Evolutionary conservation across 2,888 invertebrate genomes (phyloP).

Genomic region (Latheticus oryzae): DNA sequence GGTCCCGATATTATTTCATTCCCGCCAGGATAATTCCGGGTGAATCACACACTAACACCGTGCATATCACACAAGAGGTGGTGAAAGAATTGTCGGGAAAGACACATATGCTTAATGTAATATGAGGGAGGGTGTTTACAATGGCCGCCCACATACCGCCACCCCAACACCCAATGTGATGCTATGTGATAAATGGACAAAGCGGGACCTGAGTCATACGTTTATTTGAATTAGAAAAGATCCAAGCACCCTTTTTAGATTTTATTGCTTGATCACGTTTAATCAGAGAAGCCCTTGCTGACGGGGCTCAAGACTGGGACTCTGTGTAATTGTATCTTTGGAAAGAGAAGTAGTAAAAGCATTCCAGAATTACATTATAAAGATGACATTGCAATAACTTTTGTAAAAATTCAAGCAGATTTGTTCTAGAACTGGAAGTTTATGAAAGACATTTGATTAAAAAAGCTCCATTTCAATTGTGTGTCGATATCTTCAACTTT

Average conservation of each 20-base stretch:
- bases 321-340: too few relatives aligned
- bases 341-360: too few relatives aligned
- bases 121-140: conserved; percentile 49
- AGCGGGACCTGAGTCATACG: conserved; percentile 40
- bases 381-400: too few relatives aligned
- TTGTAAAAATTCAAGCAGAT: too few relatives aligned
- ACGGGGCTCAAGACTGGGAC: too few relatives aligned
- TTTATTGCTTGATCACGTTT: conserved; percentile 33
- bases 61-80: conserved; percentile 43
- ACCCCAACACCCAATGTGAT: conserved; percentile 48
- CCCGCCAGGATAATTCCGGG: conserved; percentile 45
- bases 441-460: too few relatives aligned
- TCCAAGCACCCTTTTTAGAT: conserved; percentile 26
- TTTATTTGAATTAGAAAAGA: conserved; percentile 38
- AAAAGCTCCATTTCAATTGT: too few relatives aligned
- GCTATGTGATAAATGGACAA: conserved; percentile 54
- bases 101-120: conserved; percentile 61
- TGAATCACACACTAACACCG: conserved; percentile 47
- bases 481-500: too few relatives aligned
- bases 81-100: conserved; percentile 53
- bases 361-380: too few relatives aligned
- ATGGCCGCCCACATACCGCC: conserved; percentile 36
- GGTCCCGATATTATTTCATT: conserved; percentile 47
- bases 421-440: too few relatives aligned
- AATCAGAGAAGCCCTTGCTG: conserved; percentile 24